Base-by-base conservation (phyloP, 2,113 vertebrate species). In the Rhinopomastus cyanomelas region DNA sequence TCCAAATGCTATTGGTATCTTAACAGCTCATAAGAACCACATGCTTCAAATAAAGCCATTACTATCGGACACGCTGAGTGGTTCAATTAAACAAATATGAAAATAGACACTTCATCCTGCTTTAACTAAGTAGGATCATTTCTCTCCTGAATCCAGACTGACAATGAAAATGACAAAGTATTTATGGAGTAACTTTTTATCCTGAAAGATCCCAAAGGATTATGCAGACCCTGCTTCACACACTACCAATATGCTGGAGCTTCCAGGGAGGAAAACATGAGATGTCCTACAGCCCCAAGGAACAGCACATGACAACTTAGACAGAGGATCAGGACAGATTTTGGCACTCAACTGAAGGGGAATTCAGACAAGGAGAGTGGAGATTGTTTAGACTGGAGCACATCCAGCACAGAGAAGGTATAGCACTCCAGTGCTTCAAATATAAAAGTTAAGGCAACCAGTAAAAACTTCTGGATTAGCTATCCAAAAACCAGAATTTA, bases 21-120 rank as follows among this genome's bases (percentile, higher is more conserved):
- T 95, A 96, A 94, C 84, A 96, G 86, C 92, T 96, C 94, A 92
- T 95, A 95, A 90, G 93, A 92, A 95, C 92, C 93, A 94, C 94
- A 96, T 94, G 94, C 93, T 91, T 95, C 88, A 95, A 94, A 95
- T 92, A 94, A 92, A 95, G 53, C 81, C 87, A 92, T 93, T 93
- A 92, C 79, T 89, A 93, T 90, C 75, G 83, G 81, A 92, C 87
- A 85, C 1, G 5, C 71, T 46, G 91, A 95, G 72, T 82, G 90
- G 95, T 94, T 96, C 94, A 95, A 95, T 96, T 96, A 95, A 95
- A 93, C 92, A 96, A 95, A 96, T 94, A 95, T 94, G 85, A 93
- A 96, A 96, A 96, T 62, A 96, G 94, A 95, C 86, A 81, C 88
- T 95, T 92, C 93, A 95, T 96, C 94, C 94, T 88, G 65, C 83